Evolutionary conservation across 2,888 invertebrate genomes (phyloP).

Genomic region (Scelioninae gen. 2): DNA sequence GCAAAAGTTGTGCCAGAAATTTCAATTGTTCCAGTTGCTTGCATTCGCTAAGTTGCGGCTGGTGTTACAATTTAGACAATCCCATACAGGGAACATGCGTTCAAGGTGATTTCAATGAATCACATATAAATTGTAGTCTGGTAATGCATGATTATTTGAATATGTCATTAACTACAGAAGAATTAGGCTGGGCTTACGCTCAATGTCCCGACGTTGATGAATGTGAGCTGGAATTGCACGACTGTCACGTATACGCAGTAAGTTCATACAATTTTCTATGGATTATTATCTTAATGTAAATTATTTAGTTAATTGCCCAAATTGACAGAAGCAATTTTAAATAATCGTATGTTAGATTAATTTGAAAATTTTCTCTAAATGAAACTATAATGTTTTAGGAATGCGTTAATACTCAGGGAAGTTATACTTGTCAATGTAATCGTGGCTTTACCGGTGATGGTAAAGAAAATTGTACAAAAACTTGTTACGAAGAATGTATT

Average conservation of each 20-base stretch:
- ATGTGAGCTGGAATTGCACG: conserved; percentile 90
- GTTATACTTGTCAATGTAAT: conserved; percentile 91
- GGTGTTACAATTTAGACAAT: conserved; percentile 93
- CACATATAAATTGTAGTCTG: conserved; percentile 83
- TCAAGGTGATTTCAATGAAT: conserved; percentile 90
- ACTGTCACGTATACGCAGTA: conserved; percentile 93
- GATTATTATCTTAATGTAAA: too few species aligned
- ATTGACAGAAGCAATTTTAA: too few species aligned
- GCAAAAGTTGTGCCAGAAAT: conserved; percentile 87
- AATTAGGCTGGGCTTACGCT: conserved; percentile 92
- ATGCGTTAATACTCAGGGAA: conserved; percentile 94
- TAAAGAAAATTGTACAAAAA: conserved; percentile 86
- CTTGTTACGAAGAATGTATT: conserved; percentile 88
- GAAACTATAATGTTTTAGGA: conserved; percentile 32
- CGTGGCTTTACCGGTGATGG: conserved; percentile 94
- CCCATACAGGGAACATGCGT: conserved; percentile 91
- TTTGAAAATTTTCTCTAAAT: too few species aligned
- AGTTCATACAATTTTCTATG: too few species aligned
- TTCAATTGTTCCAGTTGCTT: conserved; percentile 87
- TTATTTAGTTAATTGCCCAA: too few species aligned
- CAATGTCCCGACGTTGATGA: conserved; percentile 96
- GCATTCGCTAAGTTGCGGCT: conserved; percentile 91
- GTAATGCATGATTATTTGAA: conserved; percentile 78
- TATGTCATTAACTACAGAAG: conserved; percentile 76
- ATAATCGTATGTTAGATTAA: too few species aligned